Conservation (phyloP, 2,888 invertebrate species). For the Odontothrips loti region DNA sequence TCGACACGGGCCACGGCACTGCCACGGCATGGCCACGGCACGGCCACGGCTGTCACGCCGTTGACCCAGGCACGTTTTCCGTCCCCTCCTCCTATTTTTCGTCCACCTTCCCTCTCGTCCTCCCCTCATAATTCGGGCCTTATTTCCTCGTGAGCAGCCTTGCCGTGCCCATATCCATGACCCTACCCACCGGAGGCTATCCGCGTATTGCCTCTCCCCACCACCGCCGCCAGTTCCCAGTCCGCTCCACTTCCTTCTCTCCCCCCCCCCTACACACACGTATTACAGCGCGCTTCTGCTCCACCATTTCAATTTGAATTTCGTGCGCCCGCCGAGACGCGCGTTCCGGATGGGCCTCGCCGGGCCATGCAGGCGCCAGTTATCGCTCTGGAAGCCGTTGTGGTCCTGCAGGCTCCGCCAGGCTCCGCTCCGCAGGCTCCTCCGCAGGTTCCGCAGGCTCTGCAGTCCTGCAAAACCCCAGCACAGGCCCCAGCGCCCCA, state of each 20-base stretch:
- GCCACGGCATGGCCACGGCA: no score
- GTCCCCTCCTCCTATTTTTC: background rate
- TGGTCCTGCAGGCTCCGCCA: no score
- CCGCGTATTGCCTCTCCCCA: background rate
- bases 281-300: no score
- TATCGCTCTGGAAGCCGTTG: no score
- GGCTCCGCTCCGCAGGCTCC: no score
- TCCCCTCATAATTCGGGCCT: background rate
- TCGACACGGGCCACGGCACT: no score
- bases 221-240: background rate
- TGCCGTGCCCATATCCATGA: background rate
- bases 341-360: background rate
- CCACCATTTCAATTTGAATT: background rate
- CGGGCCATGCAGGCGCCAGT: background rate
- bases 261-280: no score
- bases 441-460: no score
- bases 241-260: background rate
- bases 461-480: no score
- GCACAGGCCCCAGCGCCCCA: no score
- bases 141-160: background rate
- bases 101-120: background rate
- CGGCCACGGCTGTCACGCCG: background rate
- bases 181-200: background rate
- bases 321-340: background rate
- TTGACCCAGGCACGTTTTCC: background rate